Evolutionary conservation across 2,888 invertebrate species (phyloP), one percentile per base, ranked within the genome.

Genomic region (Amphimallon solstitiale): DNA sequence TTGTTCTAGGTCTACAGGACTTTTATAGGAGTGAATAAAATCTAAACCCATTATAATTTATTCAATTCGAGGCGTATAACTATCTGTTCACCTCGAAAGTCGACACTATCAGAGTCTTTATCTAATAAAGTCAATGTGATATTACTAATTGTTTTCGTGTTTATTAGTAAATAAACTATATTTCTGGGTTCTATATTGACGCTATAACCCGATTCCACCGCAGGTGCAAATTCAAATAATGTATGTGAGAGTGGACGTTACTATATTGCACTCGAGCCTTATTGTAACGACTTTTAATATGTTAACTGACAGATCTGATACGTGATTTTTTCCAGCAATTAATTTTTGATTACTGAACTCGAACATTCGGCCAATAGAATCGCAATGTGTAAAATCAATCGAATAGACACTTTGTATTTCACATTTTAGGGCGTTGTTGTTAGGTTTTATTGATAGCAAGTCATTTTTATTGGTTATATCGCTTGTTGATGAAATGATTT

Each of bases 221-320:
- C 67, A 2, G 75, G 74, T 12, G 73, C 76, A 72, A 80, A 80
- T 64, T 61, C 66, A 3, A 76, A 77, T 70, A 4, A 76, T 72
- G 65, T 75, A n/a, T n/a, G n/a, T n/a, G n/a, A n/a, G n/a, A n/a
- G n/a, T n/a, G n/a, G n/a, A n/a, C n/a, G n/a, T n/a, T n/a, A n/a
- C n/a, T n/a, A n/a, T n/a, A n/a, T n/a, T 76, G 61, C 76, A 77
- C 45, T 78, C 75, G 17, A 77, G 65, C 43, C 72, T 56, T 19
- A 77, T 60, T 2, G 37, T 69, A 2, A 62, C 38, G 9, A 69
- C 67, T 43, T 52, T 67, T 12, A 56, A 56, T 34, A 69, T 69
- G 10, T 65, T 17, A 4, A 67, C 67, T 0, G 69, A 65, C 37
- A 63, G n/a, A n/a, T 68, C 63, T 1, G 67, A 69, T n/a, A 23